Conservation (phyloP, 2,888 invertebrate genomes). For the Diarsia mendica region DNA sequence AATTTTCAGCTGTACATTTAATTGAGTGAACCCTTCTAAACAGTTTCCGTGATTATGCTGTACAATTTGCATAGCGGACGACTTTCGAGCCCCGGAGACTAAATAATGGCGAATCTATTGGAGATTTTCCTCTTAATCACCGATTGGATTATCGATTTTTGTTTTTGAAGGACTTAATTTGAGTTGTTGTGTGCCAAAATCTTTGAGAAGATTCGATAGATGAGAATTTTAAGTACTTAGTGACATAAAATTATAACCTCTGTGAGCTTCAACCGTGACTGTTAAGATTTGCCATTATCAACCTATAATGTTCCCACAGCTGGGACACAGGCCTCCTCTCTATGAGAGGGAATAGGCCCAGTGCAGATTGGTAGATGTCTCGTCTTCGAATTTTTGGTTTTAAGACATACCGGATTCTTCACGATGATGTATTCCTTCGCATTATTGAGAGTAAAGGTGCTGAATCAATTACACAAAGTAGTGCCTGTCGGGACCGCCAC, state of each 20-base stretch:
- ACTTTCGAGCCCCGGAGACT: slow-evolving; percentile 57
- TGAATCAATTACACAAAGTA: too few relatives aligned
- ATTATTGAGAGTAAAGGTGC: too few relatives aligned
- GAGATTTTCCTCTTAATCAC: slow-evolving; percentile 48
- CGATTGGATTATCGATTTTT: slow-evolving; percentile 58
- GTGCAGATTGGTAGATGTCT: too few relatives aligned
- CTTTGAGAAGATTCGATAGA: neutral
- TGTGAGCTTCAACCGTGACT: too few relatives aligned
- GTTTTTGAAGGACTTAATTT: slow-evolving; percentile 26
- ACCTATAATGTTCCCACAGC: too few relatives aligned
- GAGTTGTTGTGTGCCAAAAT: slow-evolving; percentile 5
- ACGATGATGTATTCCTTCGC: too few relatives aligned
- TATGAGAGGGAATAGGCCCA: too few relatives aligned
- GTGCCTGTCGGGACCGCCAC: too few relatives aligned
- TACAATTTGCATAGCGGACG: slow-evolving; percentile 80
- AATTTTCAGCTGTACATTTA: slow-evolving; percentile 81
- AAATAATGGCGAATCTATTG: slow-evolving; percentile 54
- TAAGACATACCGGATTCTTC: too few relatives aligned
- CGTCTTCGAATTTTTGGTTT: too few relatives aligned
- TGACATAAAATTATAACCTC: neutral
- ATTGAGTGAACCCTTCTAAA: slow-evolving; percentile 82
- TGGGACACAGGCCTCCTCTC: too few relatives aligned
- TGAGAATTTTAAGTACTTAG: neutral
- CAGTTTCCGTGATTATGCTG: slow-evolving; percentile 81
- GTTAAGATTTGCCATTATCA: too few relatives aligned